These are phyloP conservation scores for Ichneumoninae sp. DNA, from an alignment of 2,888 invertebrate genomes.

Conservation along the genomic window DNA sequence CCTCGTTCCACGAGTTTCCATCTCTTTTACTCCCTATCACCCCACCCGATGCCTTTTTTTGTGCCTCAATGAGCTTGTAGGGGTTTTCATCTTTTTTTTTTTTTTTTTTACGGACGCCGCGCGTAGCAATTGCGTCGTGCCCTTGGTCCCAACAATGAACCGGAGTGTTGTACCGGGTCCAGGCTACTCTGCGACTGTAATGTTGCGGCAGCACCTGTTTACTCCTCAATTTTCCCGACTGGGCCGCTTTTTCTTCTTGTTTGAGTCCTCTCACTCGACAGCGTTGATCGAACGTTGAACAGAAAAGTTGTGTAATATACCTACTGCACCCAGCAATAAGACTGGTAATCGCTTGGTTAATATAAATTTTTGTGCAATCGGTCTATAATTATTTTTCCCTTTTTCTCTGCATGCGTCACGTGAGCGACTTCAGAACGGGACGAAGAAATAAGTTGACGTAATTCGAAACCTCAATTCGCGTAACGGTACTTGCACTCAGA, in stretches of 20 bases:
- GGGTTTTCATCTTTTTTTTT: conserved; percentile 49
- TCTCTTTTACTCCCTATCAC: conserved; percentile 32
- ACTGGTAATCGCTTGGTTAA: too few relatives aligned
- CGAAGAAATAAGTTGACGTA: conserved; percentile 24
- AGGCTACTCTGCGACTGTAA: conserved; percentile 37
- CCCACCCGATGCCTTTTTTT: conserved; percentile 48
- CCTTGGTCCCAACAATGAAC: conserved; percentile 49
- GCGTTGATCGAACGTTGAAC: neutral
- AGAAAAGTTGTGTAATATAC: neutral
- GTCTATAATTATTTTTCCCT: too few relatives aligned
- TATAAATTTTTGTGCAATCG: too few relatives aligned
- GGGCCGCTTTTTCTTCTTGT: conserved; percentile 32
- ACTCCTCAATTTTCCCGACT: conserved; percentile 44
- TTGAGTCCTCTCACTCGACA: neutral
- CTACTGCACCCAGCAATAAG: neutral
- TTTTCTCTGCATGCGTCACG: too few relatives aligned
- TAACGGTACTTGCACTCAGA: conserved; percentile 58
- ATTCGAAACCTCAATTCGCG: conserved; percentile 54
- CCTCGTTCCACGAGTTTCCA: conserved; percentile 27
- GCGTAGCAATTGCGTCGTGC: conserved; percentile 29
- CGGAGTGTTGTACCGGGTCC: conserved; percentile 42
- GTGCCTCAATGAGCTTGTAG: conserved; percentile 50
- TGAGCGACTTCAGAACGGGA: neutral
- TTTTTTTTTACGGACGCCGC: conserved; percentile 38
- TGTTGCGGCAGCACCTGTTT: conserved; percentile 59